Evolutionary conservation across 2,888 invertebrate genomes (phyloP).

Genomic region (Eilema caniola): DNA sequence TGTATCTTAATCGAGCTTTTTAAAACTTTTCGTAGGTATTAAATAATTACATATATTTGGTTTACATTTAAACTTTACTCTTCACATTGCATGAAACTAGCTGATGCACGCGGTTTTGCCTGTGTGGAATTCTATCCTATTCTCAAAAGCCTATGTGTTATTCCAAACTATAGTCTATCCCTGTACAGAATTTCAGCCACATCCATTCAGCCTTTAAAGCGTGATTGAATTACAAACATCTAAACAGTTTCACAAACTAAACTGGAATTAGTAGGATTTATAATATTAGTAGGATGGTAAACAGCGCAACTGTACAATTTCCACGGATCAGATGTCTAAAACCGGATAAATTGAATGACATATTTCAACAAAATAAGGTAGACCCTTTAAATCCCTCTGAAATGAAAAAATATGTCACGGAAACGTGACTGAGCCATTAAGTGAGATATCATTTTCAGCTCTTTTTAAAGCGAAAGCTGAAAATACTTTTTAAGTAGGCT

Average conservation of each 20-base stretch:
- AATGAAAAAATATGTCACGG: conserved; percentile 16
- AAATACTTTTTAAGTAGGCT: background rate
- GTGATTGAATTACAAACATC: too few relatives aligned
- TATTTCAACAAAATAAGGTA: conserved; percentile 7
- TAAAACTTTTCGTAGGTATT: background rate
- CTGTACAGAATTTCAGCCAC: too few relatives aligned
- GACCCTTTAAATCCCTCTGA: conserved; percentile 2
- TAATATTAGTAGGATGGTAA: background rate
- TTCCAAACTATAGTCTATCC: too few relatives aligned
- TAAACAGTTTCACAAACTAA: too few relatives aligned
- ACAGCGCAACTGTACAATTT: background rate
- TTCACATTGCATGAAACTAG: background rate
- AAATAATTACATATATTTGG: background rate
- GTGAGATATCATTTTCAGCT: conserved; percentile 9
- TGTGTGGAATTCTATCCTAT: too few relatives aligned
- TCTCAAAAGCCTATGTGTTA: too few relatives aligned
- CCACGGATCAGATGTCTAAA: background rate
- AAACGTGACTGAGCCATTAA: conserved; percentile 19
- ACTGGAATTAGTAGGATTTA: too few relatives aligned
- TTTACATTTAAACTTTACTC: background rate
- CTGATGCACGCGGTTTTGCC: too few relatives aligned
- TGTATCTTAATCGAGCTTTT: background rate
- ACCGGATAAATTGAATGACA: background rate
- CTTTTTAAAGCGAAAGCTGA: background rate
- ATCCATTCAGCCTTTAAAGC: too few relatives aligned